These are phyloP conservation scores for Clarias gariepinus DNA, from an alignment of 2,113 vertebrate genomes.

Conservation along the genomic window DNA sequence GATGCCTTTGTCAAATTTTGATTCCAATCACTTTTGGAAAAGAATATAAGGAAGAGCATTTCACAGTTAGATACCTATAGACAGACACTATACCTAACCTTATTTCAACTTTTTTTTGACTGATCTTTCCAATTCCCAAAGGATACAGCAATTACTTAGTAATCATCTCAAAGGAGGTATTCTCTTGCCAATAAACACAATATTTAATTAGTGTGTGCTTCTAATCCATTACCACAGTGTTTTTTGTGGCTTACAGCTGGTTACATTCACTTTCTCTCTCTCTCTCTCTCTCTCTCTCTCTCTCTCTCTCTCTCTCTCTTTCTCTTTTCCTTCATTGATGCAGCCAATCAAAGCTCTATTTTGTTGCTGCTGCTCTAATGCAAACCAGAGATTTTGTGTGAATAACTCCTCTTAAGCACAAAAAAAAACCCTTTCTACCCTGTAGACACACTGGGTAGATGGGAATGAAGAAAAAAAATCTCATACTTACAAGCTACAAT, in stretches of 20 bases:
- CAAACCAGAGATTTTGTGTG: slow-evolving; percentile 69
- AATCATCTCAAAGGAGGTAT: slow-evolving; percentile 59
- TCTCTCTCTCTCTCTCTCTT: too few relatives aligned
- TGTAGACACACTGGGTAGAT: slow-evolving; percentile 7
- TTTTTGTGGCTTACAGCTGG: slow-evolving; percentile 73
- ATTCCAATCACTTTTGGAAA: slow-evolving; percentile 32
- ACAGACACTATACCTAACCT: background rate
- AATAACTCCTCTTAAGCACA: slow-evolving; percentile 52
- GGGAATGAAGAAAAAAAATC: slow-evolving; percentile 41
- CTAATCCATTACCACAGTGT: slow-evolving; percentile 64
- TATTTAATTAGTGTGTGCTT: slow-evolving; percentile 65
- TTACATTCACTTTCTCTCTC: slow-evolving; percentile 51
- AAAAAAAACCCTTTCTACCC: slow-evolving; percentile 45
- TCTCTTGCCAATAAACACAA: slow-evolving; percentile 64
- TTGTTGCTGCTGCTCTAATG: slow-evolving; percentile 73
- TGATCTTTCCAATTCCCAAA: slow-evolving; percentile 6
- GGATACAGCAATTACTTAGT: slow-evolving; percentile 45
- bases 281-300: too few relatives aligned
- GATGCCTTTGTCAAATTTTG: slow-evolving; percentile 22
- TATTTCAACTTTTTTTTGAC: slow-evolving; percentile 23
- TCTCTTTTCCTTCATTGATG: slow-evolving; percentile 57
- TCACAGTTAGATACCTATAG: background rate
- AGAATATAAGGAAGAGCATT: background rate
- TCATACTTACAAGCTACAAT: slow-evolving; percentile 53
- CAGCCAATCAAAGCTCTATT: slow-evolving; percentile 60